Evolutionary conservation across 2,797 vertebrate species (phyloP).

Genomic region (Rhinophrynus dorsalis): DNA sequence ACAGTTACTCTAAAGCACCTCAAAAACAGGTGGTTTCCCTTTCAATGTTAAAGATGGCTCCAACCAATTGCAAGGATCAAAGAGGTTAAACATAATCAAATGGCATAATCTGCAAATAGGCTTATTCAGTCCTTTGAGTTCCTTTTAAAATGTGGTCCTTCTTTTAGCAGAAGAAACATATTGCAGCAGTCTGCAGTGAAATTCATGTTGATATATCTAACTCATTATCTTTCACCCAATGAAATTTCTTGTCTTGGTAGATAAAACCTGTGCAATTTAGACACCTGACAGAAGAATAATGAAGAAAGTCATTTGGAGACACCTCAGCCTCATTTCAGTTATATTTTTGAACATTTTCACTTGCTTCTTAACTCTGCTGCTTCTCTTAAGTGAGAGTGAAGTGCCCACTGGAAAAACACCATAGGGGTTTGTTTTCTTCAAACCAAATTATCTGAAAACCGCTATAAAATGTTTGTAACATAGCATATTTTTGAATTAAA

Average conservation of each 20-base stretch:
- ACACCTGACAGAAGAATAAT: constrained; percentile 34
- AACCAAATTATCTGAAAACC: constrained; percentile 23
- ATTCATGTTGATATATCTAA: constrained; percentile 28
- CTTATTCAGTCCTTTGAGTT: no score
- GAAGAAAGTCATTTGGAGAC: constrained; percentile 31
- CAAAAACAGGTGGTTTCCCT: no score
- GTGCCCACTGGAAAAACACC: constrained; percentile 5
- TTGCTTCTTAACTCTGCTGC: constrained; percentile 12
- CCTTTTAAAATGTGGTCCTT: constrained; percentile 13
- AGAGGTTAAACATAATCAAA: no score
- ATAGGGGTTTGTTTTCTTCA: constrained; percentile 12
- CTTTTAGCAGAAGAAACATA: constrained; percentile 6
- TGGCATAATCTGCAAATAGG: no score
- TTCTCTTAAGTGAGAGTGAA: constrained; percentile 26
- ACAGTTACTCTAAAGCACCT: no score
- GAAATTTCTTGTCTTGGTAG: constrained; percentile 20
- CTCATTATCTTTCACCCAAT: constrained; percentile 35
- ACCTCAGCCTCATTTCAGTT: constrained; percentile 30
- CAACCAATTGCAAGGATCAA: no score
- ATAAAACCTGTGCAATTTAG: constrained; percentile 34
- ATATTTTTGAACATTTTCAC: constrained; percentile 22
- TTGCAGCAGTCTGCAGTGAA: constrained; percentile 15
- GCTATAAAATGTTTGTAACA: constrained; percentile 20
- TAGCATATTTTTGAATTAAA: no score
- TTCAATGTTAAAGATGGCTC: no score